Percentiles rank a stretch among this genome's conserved stretches.
phyloP scores from a whole-genome alignment of 2,113 vertebrate species.

The Clarias batrachus region DNA sequence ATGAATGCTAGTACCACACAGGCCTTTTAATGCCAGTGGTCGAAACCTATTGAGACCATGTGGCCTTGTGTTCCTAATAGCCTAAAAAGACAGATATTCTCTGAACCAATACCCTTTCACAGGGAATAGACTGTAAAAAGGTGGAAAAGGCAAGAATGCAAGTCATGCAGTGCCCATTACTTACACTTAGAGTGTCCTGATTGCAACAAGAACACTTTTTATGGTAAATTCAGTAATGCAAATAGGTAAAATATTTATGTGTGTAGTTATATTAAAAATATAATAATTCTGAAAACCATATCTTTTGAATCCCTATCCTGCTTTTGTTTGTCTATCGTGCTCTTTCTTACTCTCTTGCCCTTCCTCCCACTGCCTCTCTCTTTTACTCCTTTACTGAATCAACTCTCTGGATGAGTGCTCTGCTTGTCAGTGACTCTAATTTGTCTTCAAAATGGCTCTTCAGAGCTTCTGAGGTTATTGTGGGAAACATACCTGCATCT shows the following conservation, averaged over 20 bases:
- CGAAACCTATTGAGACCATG: slow-evolving; percentile 17
- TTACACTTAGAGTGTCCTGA: background rate
- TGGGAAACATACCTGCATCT: background rate
- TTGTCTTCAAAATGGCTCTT: slow-evolving; percentile 7
- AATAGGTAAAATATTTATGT: background rate
- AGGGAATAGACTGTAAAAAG: background rate
- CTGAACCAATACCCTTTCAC: background rate
- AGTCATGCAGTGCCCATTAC: slow-evolving; percentile 66
- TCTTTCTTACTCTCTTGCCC: background rate
- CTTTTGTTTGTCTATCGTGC: background rate
- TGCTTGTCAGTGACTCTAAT: slow-evolving; percentile 6
- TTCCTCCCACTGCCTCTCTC: background rate
- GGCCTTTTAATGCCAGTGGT: slow-evolving; percentile 29
- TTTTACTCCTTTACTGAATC: slow-evolving; percentile 10
- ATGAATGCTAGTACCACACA: slow-evolving; percentile 25
- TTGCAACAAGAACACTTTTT: slow-evolving; percentile 4
- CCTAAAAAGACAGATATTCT: background rate
- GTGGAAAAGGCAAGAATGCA: background rate
- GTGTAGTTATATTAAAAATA: slow-evolving; percentile 3
- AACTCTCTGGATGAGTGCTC: slow-evolving; percentile 9
- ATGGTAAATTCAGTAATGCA: background rate
- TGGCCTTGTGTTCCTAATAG: background rate
- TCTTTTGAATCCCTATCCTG: background rate
- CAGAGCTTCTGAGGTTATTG: background rate
- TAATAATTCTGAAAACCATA: background rate